These are phyloP conservation scores for Xenopus borealis DNA, from an alignment of 2,113 vertebrate species.

Conservation along the genomic window DNA sequence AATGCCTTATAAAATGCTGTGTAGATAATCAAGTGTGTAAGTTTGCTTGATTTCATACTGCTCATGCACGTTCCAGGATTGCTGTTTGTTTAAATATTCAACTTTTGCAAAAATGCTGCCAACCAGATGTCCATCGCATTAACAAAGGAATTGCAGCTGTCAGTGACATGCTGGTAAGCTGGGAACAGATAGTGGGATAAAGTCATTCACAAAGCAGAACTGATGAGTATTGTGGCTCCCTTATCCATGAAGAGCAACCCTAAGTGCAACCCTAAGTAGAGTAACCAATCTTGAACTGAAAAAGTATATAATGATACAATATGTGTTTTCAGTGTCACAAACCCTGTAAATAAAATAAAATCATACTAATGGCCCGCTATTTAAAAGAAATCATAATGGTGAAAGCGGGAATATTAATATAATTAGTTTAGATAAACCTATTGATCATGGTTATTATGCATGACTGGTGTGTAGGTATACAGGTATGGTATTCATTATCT, in stretches of 20 bases:
- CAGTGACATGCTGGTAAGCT: slow-evolving; percentile 49
- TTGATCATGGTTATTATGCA: too few species aligned
- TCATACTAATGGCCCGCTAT: too few species aligned
- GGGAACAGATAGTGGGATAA: slow-evolving; percentile 57
- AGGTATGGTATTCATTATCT: too few species aligned
- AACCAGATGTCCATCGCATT: slow-evolving; percentile 57
- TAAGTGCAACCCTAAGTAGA: too few species aligned
- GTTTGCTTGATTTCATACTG: slow-evolving; percentile 23
- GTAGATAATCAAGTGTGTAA: not conserved
- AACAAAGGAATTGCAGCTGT: slow-evolving; percentile 61
- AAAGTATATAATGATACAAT: too few species aligned
- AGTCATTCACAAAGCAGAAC: slow-evolving; percentile 45
- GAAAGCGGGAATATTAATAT: too few species aligned
- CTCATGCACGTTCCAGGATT: slow-evolving; percentile 48
- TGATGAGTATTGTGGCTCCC: slow-evolving; percentile 20
- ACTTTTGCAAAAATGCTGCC: slow-evolving; percentile 51
- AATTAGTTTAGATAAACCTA: too few species aligned
- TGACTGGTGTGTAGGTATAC: too few species aligned
- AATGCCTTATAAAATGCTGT: not conserved
- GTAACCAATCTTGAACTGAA: too few species aligned
- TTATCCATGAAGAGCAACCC: slow-evolving; percentile 3
- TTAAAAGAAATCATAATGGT: too few species aligned
- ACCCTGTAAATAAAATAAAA: too few species aligned
- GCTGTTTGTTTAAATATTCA: slow-evolving; percentile 53
- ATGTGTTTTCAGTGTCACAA: too few species aligned